These are phyloP conservation scores for Cyanoliseus patagonus DNA, from an alignment of 2,113 vertebrate species.

Conservation along the genomic window DNA sequence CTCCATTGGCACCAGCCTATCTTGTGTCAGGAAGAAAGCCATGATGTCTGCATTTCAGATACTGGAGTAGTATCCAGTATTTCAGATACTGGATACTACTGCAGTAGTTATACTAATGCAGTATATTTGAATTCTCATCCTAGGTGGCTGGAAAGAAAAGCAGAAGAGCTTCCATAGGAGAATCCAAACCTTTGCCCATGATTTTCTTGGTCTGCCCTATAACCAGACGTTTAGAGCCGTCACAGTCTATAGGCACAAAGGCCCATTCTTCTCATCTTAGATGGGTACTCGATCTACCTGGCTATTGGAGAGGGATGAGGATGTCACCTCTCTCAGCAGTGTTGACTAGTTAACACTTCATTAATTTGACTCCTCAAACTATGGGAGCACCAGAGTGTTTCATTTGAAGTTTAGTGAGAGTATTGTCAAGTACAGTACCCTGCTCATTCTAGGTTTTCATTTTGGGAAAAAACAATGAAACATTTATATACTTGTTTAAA, in stretches of 20 bases:
- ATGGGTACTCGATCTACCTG: too few species aligned
- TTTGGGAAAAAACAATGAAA: conserved; percentile 31
- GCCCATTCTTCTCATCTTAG: neutral
- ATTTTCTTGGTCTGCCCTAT: neutral
- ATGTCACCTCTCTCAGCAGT: neutral
- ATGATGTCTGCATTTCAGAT: neutral
- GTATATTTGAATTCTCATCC: neutral
- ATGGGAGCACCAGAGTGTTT: neutral
- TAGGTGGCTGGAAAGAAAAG: neutral
- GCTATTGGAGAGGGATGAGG: neutral
- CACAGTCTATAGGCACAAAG: neutral
- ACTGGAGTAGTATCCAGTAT: neutral
- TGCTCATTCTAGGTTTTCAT: neutral
- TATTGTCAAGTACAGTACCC: neutral
- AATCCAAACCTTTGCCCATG: neutral
- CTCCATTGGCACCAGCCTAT: neutral
- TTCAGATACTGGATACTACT: neutral
- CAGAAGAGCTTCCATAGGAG: neutral
- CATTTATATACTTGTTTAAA: conserved; percentile 56
- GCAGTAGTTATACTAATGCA: neutral
- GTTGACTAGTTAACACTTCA: neutral
- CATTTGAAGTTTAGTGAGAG: neutral
- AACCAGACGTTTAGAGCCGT: neutral
- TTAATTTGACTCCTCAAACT: neutral
- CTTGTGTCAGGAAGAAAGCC: neutral